These are phyloP conservation scores for Paramormyrops kingsleyae DNA, from an alignment of 2,113 vertebrate species.

Conservation along the genomic window DNA sequence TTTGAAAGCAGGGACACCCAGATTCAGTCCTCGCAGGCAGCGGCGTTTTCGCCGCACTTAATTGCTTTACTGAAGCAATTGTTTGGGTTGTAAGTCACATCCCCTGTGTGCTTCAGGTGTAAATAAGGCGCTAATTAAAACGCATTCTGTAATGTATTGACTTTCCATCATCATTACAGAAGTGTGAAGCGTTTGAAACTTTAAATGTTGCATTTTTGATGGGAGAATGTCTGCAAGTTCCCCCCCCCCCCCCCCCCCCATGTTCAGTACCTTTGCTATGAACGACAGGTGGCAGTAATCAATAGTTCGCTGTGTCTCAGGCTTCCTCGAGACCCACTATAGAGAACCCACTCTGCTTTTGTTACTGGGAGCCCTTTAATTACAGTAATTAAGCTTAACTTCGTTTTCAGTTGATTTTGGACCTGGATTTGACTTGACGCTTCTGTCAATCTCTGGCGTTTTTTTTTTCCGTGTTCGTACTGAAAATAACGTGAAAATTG, in stretches of 20 bases:
- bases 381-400: conserved; percentile 2
- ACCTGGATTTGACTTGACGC: neutral
- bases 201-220: neutral
- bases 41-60: neutral
- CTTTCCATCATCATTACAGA: neutral
- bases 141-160: neutral
- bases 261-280: neutral
- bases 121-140: conserved; percentile 11
- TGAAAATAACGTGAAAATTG: neutral
- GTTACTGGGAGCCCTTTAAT: neutral
- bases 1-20: neutral
- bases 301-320: neutral
- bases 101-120: neutral
- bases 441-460: neutral
- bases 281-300: conserved; percentile 7
- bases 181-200: neutral
- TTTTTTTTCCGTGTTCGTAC: neutral
- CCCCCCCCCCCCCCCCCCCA: neutral
- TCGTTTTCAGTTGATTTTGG: neutral
- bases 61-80: neutral
- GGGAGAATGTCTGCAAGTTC: neutral
- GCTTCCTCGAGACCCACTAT: neutral
- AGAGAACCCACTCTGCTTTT: neutral
- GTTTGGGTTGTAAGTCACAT: neutral
- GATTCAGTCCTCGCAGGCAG: neutral